Percentiles rank a stretch among this genome's conserved stretches.
phyloP scores from a whole-genome alignment of 2,888 invertebrate genomes.

The Clusia tigrina region DNA sequence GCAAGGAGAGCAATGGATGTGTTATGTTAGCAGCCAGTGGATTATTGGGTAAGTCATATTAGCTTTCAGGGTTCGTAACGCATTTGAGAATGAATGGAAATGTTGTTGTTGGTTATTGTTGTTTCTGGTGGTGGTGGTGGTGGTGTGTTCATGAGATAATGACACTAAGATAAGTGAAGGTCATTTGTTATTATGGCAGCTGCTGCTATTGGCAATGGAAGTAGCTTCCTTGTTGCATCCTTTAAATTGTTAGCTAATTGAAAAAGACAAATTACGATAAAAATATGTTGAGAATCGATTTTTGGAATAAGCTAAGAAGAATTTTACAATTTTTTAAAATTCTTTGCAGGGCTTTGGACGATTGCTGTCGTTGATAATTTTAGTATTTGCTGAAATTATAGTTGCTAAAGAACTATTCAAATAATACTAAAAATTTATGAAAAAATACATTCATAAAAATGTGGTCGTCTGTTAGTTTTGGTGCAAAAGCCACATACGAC shows the following conservation, averaged over 20 bases:
- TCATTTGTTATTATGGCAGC: slow-evolving; percentile 7
- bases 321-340: too few relatives aligned
- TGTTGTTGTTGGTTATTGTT: not conserved
- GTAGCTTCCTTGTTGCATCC: too few relatives aligned
- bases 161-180: not conserved
- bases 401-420: too few relatives aligned
- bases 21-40: not conserved
- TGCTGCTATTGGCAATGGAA: not conserved
- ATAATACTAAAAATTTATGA: too few relatives aligned
- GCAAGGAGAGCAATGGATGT: not conserved
- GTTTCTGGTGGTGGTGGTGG: not conserved
- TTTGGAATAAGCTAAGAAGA: too few relatives aligned
- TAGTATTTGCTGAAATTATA: too few relatives aligned
- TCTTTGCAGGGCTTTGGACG: too few relatives aligned
- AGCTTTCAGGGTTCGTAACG: not conserved
- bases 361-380: too few relatives aligned
- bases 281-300: too few relatives aligned
- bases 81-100: not conserved
- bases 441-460: too few relatives aligned
- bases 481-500: too few relatives aligned
- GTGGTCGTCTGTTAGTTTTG: too few relatives aligned
- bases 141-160: not conserved
- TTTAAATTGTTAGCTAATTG: not conserved
- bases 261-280: not conserved
- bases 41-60: slow-evolving; percentile 8